Conservation (phyloP, 2,888 invertebrate species). For the Mongoloraphidia duomilia region DNA sequence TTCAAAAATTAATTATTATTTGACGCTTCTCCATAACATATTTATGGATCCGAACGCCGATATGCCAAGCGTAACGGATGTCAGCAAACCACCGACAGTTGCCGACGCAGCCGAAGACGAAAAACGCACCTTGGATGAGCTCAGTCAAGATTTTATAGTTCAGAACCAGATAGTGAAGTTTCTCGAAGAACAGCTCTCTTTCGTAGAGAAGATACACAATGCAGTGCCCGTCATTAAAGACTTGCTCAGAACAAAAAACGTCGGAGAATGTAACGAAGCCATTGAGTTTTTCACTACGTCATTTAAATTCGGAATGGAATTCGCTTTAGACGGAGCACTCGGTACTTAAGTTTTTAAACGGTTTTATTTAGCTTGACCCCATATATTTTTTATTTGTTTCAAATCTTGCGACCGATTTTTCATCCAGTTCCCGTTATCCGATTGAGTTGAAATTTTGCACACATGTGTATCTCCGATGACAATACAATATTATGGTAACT, state of each 20-base stretch:
- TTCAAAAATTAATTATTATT: slow-evolving; percentile 15
- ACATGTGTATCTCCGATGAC: too few species aligned
- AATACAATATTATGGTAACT: too few species aligned
- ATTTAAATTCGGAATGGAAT: slow-evolving; percentile 61
- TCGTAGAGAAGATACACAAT: slow-evolving; percentile 34
- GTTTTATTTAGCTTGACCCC: too few species aligned
- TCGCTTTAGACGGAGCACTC: slow-evolving; percentile 51
- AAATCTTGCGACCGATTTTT: too few species aligned
- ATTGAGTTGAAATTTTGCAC: too few species aligned
- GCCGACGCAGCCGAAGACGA: too few species aligned
- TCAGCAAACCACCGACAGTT: too few species aligned
- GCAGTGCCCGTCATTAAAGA: slow-evolving; percentile 52
- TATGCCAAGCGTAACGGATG: too few species aligned
- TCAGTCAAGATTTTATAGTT: background rate
- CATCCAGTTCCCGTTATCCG: too few species aligned
- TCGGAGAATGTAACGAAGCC: slow-evolving; percentile 75
- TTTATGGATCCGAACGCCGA: slow-evolving; percentile 12
- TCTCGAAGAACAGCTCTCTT: slow-evolving; percentile 15
- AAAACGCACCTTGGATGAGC: too few species aligned
- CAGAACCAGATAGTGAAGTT: background rate
- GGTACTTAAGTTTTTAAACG: slow-evolving; percentile 17
- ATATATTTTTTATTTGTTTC: too few species aligned
- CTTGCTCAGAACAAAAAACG: slow-evolving; percentile 55
- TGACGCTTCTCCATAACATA: slow-evolving; percentile 16
- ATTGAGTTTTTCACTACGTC: slow-evolving; percentile 78